A percentile compares a stretch with the other conserved stretches of the same genome.
phyloP scores from a whole-genome alignment of 2,888 invertebrate species.

The Amblyjoppa fuscipennis region DNA sequence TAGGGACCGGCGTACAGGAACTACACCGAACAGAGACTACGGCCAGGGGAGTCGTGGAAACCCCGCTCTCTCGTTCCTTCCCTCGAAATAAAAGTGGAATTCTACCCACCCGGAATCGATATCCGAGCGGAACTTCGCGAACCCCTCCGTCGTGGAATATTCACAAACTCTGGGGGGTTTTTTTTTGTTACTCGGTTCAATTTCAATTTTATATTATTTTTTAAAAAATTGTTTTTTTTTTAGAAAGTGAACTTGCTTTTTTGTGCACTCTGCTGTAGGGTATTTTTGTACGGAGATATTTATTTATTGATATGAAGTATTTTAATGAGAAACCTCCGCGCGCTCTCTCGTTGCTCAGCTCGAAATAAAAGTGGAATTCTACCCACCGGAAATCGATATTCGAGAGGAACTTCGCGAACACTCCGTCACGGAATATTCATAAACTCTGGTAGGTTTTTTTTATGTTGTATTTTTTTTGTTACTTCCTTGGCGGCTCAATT shows the following conservation, averaged over 20 bases:
- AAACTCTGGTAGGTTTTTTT: background rate
- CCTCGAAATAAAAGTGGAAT: slow-evolving; percentile 64
- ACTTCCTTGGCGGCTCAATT: background rate
- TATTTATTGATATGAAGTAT: too few species aligned
- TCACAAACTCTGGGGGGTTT: background rate
- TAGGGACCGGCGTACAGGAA: slow-evolving; percentile 14
- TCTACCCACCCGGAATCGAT: slow-evolving; percentile 54
- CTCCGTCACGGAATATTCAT: background rate
- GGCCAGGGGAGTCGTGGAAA: slow-evolving; percentile 39
- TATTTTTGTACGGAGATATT: too few species aligned
- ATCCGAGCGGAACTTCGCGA: slow-evolving; percentile 42
- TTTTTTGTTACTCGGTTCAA: background rate
- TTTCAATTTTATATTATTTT: background rate
- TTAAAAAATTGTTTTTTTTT: too few species aligned
- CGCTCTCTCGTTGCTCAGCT: slow-evolving; percentile 26
- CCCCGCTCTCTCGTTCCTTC: slow-evolving; percentile 42
- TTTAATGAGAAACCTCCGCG: too few species aligned
- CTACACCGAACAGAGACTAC: slow-evolving; percentile 20
- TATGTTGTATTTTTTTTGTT: background rate
- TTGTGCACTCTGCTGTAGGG: too few species aligned
- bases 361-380: slow-evolving; percentile 64
- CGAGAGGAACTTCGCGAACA: slow-evolving; percentile 24
- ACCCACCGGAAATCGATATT: slow-evolving; percentile 58
- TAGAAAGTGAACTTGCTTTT: too few species aligned
- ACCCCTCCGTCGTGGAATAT: slow-evolving; percentile 2